Evolutionary conservation across 2,888 invertebrate genomes (phyloP), one percentile per base, ranked within the genome.

Genomic region (Heliconius charithonia): DNA sequence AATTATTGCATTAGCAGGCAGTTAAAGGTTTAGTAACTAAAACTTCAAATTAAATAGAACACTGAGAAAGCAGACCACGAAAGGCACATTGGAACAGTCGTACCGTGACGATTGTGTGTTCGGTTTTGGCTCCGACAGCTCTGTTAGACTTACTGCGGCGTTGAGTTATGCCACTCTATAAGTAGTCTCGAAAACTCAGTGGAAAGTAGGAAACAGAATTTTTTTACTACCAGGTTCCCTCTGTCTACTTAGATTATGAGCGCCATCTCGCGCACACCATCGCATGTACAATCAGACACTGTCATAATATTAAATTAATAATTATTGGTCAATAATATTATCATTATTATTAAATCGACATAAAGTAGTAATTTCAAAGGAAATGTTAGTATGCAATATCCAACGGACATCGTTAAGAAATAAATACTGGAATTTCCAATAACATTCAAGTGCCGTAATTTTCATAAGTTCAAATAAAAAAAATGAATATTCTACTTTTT

Each of bases 321-420:
- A 45, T 19, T 45, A 45, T 45, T 45, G 45, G 4, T 6, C 19
- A 19, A 19, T 45, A 45, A 19, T 51, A 51, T 19, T 51, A 37
- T 37, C 4, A 9, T 9, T 37, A 37, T 9, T 37, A 51, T 51
- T 51, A 19, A 51, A 51, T 51, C 2, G 51, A 22, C 19, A 59
- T 59, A n/a, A 59, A 59, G n/a, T 59, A 59, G n/a, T 59, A 10
- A 22, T 3, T 56, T 59, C 4, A 27, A 63, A 63, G 37, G 73
- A 62, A 73, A 73, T 73, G 59, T 6, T 56, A 19, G 25, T 32
- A 62, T 32, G 62, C 73, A 73, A 62, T 73, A 62, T 62, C 25
- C 56, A 62, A 73, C 29, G 73, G 73, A 73, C 13, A 37, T 62
- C 13, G 37, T 73, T 73, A 29, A 16, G 59, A 37, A 73, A 73